A percentile compares a stretch with the other conserved stretches of the same genome.
These are phyloP conservation scores for Zapornia atra DNA, from an alignment of 2,113 vertebrate species.

Conservation along the genomic window DNA sequence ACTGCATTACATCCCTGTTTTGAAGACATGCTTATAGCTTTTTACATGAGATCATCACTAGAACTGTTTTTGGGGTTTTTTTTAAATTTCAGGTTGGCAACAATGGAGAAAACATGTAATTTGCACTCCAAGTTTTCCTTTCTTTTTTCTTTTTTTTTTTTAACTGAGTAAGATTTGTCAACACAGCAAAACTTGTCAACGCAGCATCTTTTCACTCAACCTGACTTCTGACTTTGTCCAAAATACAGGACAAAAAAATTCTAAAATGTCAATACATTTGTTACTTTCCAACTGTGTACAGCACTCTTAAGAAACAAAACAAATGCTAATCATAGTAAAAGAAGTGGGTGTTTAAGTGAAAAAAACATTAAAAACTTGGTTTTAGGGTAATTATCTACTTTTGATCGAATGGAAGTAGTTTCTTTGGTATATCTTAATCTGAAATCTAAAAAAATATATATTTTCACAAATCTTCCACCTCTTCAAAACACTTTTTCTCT, in stretches of 20 bases:
- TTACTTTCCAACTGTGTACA: background rate
- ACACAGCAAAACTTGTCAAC: background rate
- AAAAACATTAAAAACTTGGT: background rate
- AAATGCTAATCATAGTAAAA: background rate
- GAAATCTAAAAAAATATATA: background rate
- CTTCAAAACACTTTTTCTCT: background rate
- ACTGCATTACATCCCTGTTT: background rate
- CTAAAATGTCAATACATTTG: background rate
- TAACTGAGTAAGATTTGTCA: too few species aligned
- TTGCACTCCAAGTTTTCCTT: background rate
- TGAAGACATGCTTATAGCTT: background rate
- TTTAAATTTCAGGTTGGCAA: background rate
- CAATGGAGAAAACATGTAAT: background rate
- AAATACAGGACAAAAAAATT: background rate
- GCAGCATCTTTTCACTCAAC: background rate
- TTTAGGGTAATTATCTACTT: background rate
- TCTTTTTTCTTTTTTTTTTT: background rate
- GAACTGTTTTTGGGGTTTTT: background rate
- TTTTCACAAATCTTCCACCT: background rate
- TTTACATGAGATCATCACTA: background rate
- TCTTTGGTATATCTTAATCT: background rate
- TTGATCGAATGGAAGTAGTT: background rate
- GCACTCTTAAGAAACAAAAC: background rate
- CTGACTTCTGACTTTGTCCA: background rate
- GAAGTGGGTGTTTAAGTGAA: background rate